Percentiles rank a stretch among this genome's conserved stretches.
phyloP scores from a whole-genome alignment of 2,888 invertebrate genomes.

The Lasioglossum morio region DNA sequence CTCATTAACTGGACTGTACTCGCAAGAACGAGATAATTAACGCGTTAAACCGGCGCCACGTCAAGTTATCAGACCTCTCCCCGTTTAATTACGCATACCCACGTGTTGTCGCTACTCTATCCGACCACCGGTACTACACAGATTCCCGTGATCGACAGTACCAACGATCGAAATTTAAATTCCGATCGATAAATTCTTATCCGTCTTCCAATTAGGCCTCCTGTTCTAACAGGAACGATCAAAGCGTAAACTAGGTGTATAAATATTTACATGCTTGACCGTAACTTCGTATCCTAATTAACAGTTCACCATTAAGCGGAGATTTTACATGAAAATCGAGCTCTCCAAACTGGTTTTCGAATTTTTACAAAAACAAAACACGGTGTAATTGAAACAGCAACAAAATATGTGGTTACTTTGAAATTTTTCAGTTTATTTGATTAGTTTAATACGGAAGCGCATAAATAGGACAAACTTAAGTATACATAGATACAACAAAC shows the following conservation, averaged over 20 bases:
- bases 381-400: background rate
- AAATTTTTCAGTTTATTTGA: background rate
- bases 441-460: background rate
- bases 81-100: slow-evolving; percentile 74
- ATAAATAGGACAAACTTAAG: background rate
- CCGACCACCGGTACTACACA: slow-evolving; percentile 67
- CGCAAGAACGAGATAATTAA: slow-evolving; percentile 75
- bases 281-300: background rate
- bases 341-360: background rate
- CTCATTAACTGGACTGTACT: slow-evolving; percentile 73
- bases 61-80: slow-evolving; percentile 72
- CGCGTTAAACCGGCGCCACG: slow-evolving; percentile 72
- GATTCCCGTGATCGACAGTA: slow-evolving; percentile 12
- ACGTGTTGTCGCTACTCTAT: slow-evolving; percentile 71
- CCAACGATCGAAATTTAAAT: slow-evolving; percentile 8
- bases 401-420: background rate
- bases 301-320: background rate
- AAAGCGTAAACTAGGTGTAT: background rate
- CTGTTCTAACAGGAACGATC: background rate
- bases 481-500: background rate
- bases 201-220: background rate
- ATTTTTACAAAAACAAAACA: too few relatives aligned
- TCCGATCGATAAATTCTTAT: background rate
- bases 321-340: background rate
- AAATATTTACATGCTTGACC: background rate